Percentiles rank a stretch among this genome's conserved stretches.
These are phyloP conservation scores for Cotesia typhae DNA, from an alignment of 1,140 invertebrate species.

Conservation along the genomic window DNA sequence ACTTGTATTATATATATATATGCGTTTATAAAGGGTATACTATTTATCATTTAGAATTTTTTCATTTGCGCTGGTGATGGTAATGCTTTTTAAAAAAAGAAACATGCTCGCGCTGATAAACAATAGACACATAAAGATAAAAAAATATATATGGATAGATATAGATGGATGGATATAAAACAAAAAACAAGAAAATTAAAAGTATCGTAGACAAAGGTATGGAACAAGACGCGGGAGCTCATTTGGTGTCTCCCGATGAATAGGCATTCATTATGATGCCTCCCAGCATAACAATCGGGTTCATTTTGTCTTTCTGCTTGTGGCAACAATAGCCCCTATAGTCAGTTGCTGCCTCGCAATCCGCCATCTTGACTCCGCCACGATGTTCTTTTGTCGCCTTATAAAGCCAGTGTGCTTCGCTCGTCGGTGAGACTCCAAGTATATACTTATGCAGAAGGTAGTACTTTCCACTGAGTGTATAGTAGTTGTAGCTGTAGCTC, in stretches of 20 bases:
- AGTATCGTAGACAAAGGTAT: slow-evolving; percentile 60
- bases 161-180: slow-evolving; percentile 40
- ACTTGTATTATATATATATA: slow-evolving; percentile 3
- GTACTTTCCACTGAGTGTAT: not conserved
- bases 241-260: slow-evolving; percentile 61
- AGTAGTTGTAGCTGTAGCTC: not conserved
- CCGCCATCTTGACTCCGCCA: slow-evolving; percentile 61
- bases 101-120: slow-evolving; percentile 11
- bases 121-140: not conserved
- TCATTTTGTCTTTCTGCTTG: slow-evolving; percentile 61
- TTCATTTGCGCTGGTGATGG: not conserved
- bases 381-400: slow-evolving; percentile 58
- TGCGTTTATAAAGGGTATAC: slow-evolving; percentile 3
- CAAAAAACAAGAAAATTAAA: slow-evolving; percentile 59
- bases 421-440: slow-evolving; percentile 4
- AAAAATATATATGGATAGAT: slow-evolving; percentile 2
- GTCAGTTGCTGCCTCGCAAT: slow-evolving; percentile 45
- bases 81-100: not conserved
- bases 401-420: slow-evolving; percentile 47
- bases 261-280: slow-evolving; percentile 60
- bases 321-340: slow-evolving; percentile 55
- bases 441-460: too few relatives aligned
- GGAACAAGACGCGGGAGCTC: slow-evolving; percentile 60
- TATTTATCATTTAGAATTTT: slow-evolving; percentile 10
- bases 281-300: slow-evolving; percentile 59